Evolutionary conservation across 2,113 vertebrate species (phyloP), one percentile per base, ranked within the genome.

Genomic region (Pituophis catenifer): DNA sequence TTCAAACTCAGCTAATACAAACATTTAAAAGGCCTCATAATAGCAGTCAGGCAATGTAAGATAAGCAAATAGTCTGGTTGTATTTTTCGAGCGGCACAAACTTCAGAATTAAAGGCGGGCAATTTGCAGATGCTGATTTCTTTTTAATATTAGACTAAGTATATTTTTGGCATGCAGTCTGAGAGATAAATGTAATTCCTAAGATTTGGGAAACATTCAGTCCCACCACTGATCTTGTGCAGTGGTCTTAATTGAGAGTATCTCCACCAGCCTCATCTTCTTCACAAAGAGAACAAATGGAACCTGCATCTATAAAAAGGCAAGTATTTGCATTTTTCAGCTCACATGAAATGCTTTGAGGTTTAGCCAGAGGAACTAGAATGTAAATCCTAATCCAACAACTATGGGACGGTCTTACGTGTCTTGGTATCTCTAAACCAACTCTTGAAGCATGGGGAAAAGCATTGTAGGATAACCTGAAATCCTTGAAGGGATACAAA

Each of bases 1-100:
- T 86, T 94, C 24, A 87, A 6, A 90, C 58, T 93, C 1, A 48
- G 92, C 88, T 95, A 50, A 94, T 94, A 65, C 93, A 93, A 93
- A 33, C 85, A 7, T 21, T 92, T 93, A 92, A 93, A 5, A 92
- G 57, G 33, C 33, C 89, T 53, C 21, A 62, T 29, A 57, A 92
- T 86, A 53, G 21, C 12, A 90, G 86, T 0, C 33, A 85, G 4
- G 50, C n/a, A 90, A 70, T 75, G 29, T 50, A 86, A 17, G 3
- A 91, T 21, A 92, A 62, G 33, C 8, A 17, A 85, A 70, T 75
- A 52, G 54, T 90, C 26, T 0, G 2, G 3, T 26, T 3, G 9
- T 17, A 88, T 59, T n/a, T 90, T 50, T 38, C 12, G 0, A 6
- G 6, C 59, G 2, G 24, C 24, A 48, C 44, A 24, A 50, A 62